phyloP scores from a whole-genome alignment of 2,797 vertebrate genomes.

The Neosilurus hyrtlii region DNA sequence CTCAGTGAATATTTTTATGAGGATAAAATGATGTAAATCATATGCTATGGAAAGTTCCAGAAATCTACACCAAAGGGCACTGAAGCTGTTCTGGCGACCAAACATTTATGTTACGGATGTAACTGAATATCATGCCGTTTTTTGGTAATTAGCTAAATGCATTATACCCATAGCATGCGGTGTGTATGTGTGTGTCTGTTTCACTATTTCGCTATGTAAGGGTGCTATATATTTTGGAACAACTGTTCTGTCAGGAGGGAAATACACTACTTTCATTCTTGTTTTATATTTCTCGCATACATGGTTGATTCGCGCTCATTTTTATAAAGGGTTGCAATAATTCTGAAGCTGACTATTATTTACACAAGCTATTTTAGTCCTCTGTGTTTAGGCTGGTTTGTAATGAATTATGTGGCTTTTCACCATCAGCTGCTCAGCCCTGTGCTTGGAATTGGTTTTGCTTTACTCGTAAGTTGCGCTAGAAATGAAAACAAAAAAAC shows the following conservation, averaged over 20 bases:
- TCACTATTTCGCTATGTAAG: neutral
- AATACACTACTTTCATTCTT: neutral
- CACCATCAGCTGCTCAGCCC: neutral
- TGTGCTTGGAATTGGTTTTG: neutral
- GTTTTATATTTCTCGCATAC: neutral
- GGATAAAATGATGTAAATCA: neutral
- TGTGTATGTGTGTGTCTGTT: neutral
- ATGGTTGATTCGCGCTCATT: neutral
- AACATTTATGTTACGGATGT: too few relatives aligned
- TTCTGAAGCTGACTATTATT: neutral
- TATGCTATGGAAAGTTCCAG: too few relatives aligned
- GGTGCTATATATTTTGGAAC: neutral
- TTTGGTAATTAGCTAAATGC: neutral
- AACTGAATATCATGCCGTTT: neutral
- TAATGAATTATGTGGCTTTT: constrained; percentile 7
- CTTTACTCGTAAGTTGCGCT: constrained; percentile 9
- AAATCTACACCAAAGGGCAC: neutral
- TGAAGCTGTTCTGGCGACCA: neutral
- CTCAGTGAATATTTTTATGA: neutral
- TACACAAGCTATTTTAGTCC: neutral
- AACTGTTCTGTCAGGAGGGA: too few relatives aligned
- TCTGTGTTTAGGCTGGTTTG: neutral
- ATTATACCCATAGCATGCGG: neutral
- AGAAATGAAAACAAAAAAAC: neutral
- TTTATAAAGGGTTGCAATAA: neutral